Base-by-base conservation (phyloP, 2,797 vertebrate genomes). In the Crenuchus spilurus region DNA sequence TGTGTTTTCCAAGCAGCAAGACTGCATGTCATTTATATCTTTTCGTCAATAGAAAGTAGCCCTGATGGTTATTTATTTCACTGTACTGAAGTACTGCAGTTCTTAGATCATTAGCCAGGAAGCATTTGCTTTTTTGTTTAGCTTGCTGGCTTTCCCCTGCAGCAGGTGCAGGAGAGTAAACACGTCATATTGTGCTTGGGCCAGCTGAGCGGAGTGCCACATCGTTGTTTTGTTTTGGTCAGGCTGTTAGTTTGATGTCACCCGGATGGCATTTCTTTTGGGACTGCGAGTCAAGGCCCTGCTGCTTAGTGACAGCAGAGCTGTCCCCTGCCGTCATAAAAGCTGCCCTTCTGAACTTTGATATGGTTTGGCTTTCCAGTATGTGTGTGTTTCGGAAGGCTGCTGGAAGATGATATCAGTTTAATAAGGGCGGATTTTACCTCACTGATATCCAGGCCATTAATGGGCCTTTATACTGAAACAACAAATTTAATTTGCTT, bases 161-260 rank as follows among this genome's bases (percentile, higher is more conserved):
- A 68, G 72, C 61, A 58, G 46, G 20, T 39, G n/a, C 33, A 62
- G 49, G 49, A 18, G 37, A 26, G 66, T 55, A 55, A 46, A 51
- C 30, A 33, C 39, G 63, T 71, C 68, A 75, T 79, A 33, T 66
- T 63, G 66, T 73, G 63, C 61, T 64, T 51, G 70, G 62, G 30
- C 57, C 42, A 42, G 67, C 70, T 78, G 78, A 82, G 74, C 57
- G 16, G 75, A 48, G 60, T 41, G 65, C 57, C 65, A 52, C 70
- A 79, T 28, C 71, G 57, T 64, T 68, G 41, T 61, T 72, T 75
- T 76, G 73, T 78, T 70, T 39, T 83, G 57, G 51, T 51, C 68
- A 75, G 74, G 79, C 75, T 63, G 77, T 79, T 80, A 70, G 80
- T 83, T 83, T 79, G 78, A 88, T 87, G 82, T 83, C 70, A 71